These are phyloP conservation scores for Pseudomyrmex dendroicus DNA, from an alignment of 1,140 invertebrate genomes.

Conservation along the genomic window DNA sequence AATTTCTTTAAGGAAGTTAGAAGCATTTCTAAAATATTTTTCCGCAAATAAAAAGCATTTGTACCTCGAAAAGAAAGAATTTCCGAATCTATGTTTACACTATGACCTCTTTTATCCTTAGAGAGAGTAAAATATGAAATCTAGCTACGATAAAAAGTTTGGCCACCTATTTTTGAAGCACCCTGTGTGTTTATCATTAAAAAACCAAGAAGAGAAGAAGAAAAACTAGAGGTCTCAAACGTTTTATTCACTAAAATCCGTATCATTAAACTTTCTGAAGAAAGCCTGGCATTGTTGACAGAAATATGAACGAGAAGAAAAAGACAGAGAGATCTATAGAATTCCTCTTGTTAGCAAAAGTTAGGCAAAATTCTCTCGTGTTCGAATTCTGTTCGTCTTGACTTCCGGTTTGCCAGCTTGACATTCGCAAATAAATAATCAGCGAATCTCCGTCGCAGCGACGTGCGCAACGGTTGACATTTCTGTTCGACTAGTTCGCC, in stretches of 20 bases:
- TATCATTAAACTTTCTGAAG: constrained; percentile 36
- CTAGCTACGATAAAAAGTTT: no score
- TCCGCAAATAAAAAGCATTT: no score
- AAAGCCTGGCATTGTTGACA: constrained; percentile 34
- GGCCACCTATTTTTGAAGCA: no score
- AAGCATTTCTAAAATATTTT: background rate
- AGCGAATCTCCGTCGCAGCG: constrained; percentile 38
- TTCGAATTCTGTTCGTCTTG: constrained; percentile 25
- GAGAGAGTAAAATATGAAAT: no score
- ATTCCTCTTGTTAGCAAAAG: constrained; percentile 51
- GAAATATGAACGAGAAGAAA: constrained; percentile 33
- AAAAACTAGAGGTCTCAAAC: background rate
- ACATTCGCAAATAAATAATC: constrained; percentile 48
- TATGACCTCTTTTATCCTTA: no score
- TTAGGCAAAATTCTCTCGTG: constrained; percentile 33
- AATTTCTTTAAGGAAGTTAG: background rate
- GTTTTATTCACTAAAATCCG: constrained; percentile 44
- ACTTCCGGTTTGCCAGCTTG: constrained; percentile 35
- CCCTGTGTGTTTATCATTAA: constrained; percentile 23
- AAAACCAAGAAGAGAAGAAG: background rate
- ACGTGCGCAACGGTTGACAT: constrained; percentile 31
- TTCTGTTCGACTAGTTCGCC: constrained; percentile 45
- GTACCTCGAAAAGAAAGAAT: background rate
- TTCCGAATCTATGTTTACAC: no score
- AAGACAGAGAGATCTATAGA: constrained; percentile 1